Percentiles rank a stretch among this genome's conserved stretches.
Evolutionary conservation across 2,888 invertebrate genomes (phyloP).

Genomic region (Nemotelus nigrinus): DNA sequence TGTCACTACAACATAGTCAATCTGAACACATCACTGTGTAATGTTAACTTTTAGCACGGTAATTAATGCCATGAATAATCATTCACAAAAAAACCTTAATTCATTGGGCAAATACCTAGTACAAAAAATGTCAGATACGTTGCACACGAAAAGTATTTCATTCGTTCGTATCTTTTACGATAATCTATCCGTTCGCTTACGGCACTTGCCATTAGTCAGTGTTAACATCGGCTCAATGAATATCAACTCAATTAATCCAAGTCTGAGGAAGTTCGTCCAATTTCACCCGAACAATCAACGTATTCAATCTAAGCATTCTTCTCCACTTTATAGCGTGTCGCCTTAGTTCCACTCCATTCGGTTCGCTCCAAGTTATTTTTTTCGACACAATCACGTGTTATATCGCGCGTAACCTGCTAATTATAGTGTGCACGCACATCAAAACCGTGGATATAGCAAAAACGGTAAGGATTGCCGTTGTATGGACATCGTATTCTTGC

Average conservation of each 20-base stretch:
- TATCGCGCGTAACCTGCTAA: slow-evolving; percentile 38
- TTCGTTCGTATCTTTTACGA: too few species aligned
- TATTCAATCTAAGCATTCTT: background rate
- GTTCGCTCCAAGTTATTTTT: background rate
- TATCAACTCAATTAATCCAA: background rate
- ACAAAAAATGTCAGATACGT: too few species aligned
- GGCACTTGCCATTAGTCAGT: too few species aligned
- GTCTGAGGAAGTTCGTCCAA: background rate
- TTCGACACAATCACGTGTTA: slow-evolving; percentile 31
- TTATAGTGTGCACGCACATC: slow-evolving; percentile 29
- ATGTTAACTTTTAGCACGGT: too few species aligned
- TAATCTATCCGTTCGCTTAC: too few species aligned
- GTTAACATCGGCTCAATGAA: too few species aligned
- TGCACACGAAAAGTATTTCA: too few species aligned
- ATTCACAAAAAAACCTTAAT: too few species aligned
- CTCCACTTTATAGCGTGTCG: background rate
- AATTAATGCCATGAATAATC: too few species aligned
- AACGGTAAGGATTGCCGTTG: background rate
- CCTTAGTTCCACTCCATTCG: background rate
- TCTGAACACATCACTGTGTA: too few species aligned
- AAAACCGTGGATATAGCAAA: background rate
- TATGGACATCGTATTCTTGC: background rate
- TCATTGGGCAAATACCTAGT: too few species aligned
- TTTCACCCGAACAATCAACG: slow-evolving; percentile 2
- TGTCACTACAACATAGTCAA: too few species aligned